Evolutionary conservation across 2,888 invertebrate genomes (phyloP).

Genomic region (Synanthedon myopaeformis): DNA sequence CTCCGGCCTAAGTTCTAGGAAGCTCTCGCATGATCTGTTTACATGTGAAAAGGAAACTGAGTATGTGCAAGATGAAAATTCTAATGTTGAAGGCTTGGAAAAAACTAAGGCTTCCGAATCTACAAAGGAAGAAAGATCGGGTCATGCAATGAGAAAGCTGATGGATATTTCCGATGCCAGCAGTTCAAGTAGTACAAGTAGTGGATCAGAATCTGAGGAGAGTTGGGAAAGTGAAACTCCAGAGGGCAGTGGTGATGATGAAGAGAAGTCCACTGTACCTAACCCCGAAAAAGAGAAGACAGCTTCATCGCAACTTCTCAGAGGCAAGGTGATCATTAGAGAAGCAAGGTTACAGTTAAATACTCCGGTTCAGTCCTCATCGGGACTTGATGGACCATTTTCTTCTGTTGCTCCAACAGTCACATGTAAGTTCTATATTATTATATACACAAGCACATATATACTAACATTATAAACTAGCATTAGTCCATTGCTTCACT

Average conservation of each 20-base stretch:
- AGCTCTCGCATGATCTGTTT: slow-evolving; percentile 45
- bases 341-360: slow-evolving; percentile 76
- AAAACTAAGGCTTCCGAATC: slow-evolving; percentile 38
- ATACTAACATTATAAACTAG: not conserved
- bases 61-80: slow-evolving; percentile 50
- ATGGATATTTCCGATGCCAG: slow-evolving; percentile 66
- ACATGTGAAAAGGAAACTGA: slow-evolving; percentile 54
- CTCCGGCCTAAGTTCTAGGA: slow-evolving; percentile 40
- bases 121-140: slow-evolving; percentile 50
- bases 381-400: slow-evolving; percentile 76
- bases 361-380: slow-evolving; percentile 42
- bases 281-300: slow-evolving; percentile 60
- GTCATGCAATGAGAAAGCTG: slow-evolving; percentile 59
- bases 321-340: slow-evolving; percentile 77
- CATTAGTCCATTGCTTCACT: not conserved
- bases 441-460: not conserved
- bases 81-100: slow-evolving; percentile 42
- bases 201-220: slow-evolving; percentile 57
- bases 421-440: slow-evolving; percentile 42
- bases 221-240: slow-evolving; percentile 59
- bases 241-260: slow-evolving; percentile 48
- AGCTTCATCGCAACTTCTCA: slow-evolving; percentile 59
- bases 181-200: slow-evolving; percentile 55
- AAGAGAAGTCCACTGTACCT: slow-evolving; percentile 44
- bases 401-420: slow-evolving; percentile 51